Evolutionary conservation across 2,888 invertebrate species (phyloP).

Genomic region (Sturmia bella): DNA sequence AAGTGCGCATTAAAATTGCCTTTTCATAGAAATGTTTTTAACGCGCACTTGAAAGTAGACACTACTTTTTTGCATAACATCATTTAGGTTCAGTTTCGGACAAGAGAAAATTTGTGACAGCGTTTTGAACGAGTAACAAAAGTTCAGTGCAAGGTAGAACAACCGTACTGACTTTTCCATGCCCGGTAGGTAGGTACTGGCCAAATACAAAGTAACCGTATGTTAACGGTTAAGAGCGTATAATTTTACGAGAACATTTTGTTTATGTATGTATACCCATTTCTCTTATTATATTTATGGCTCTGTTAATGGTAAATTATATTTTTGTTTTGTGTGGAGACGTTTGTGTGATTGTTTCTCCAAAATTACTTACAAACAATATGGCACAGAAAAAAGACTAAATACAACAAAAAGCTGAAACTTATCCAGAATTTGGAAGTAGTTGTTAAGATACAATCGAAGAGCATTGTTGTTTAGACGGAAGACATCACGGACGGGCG

Average conservation of each 20-base stretch:
- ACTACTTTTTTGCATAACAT: too few species aligned
- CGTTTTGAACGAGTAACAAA: too few species aligned
- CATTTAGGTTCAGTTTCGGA: too few species aligned
- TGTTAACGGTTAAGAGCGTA: conserved; percentile 7
- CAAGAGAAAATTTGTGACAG: too few species aligned
- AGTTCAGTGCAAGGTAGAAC: too few species aligned
- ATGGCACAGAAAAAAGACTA: conserved; percentile 19
- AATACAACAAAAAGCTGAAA: conserved; percentile 56
- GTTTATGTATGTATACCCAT: neutral
- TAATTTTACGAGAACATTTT: neutral
- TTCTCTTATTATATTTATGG: neutral
- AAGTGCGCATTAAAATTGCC: too few species aligned
- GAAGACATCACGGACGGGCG: conserved; percentile 14
- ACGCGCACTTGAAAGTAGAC: too few species aligned
- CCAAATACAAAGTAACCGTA: neutral
- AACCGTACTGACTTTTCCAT: too few species aligned
- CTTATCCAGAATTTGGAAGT: conserved; percentile 66
- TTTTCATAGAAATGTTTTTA: too few species aligned
- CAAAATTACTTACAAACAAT: conserved; percentile 3
- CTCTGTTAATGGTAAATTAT: conserved; percentile 5
- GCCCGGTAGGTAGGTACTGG: too few species aligned
- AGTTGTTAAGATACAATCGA: conserved; percentile 61
- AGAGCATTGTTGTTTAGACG: conserved; percentile 54
- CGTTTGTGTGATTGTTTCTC: too few species aligned
- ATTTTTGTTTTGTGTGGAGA: neutral